phyloP scores from a whole-genome alignment of 2,888 invertebrate species.

The Lathronympha strigana region DNA sequence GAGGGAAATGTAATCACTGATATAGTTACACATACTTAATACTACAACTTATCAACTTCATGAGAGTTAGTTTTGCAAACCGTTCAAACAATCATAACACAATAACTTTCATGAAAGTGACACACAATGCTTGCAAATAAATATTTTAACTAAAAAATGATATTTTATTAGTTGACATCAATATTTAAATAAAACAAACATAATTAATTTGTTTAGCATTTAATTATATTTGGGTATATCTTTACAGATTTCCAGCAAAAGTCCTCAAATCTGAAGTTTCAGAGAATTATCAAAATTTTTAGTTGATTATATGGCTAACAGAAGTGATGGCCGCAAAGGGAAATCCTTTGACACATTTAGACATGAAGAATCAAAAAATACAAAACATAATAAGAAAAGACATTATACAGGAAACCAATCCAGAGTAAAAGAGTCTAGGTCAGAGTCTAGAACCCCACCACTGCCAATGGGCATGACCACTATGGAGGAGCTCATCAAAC shows the following conservation, averaged over 20 bases:
- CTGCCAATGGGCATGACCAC: slow-evolving; percentile 60
- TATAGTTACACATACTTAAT: slow-evolving; percentile 70
- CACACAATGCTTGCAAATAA: slow-evolving; percentile 47
- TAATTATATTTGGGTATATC: slow-evolving; percentile 49
- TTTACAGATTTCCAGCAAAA: slow-evolving; percentile 63
- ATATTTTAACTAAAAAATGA: slow-evolving; percentile 34
- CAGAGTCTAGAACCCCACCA: slow-evolving; percentile 72
- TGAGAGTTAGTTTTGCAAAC: slow-evolving; percentile 55
- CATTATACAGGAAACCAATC: slow-evolving; percentile 51
- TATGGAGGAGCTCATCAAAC: slow-evolving; percentile 69
- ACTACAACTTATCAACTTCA: slow-evolving; percentile 63
- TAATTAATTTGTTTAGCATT: slow-evolving; percentile 7
- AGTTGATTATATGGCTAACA: slow-evolving; percentile 59
- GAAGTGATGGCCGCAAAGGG: slow-evolving; percentile 53
- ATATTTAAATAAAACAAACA: slow-evolving; percentile 4
- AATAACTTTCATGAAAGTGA: slow-evolving; percentile 50
- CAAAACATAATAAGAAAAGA: slow-evolving; percentile 54
- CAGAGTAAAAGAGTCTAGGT: slow-evolving; percentile 47
- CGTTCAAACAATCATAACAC: slow-evolving; percentile 28
- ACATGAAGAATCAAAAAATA: slow-evolving; percentile 53
- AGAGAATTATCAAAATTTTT: slow-evolving; percentile 19
- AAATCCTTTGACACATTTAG: slow-evolving; percentile 57
- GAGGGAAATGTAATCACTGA: slow-evolving; percentile 83
- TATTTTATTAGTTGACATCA: slow-evolving; percentile 43
- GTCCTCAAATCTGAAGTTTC: slow-evolving; percentile 34